Base-by-base conservation (phyloP, 2,888 invertebrate genomes). In the Lypha dubia region DNA sequence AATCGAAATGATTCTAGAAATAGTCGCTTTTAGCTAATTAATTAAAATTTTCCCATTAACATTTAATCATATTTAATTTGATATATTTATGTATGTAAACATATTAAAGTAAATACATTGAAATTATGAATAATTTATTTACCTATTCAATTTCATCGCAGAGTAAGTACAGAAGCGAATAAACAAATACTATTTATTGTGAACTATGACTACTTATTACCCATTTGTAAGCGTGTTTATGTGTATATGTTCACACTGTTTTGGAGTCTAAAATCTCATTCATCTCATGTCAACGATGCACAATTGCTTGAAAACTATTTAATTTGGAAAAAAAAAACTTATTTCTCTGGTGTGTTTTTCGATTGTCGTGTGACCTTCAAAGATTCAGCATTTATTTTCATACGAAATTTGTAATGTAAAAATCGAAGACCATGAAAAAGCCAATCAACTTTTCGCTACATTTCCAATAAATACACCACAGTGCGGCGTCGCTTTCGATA, bases 81-180 rank as follows among this genome's bases (percentile, higher is more conserved):
- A 4, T 28, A 28, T 28, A 28, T 28, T 28, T 28, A 28, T 28
- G 28, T 28, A 28, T 28, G 5, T 28, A 4, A 28, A 28, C 3
- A 28, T 5, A 28, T 28, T 28, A 28, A 28, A 28, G 2, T 28
- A 4, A 4, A 28, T 28, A 38, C 38, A 38, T 41, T 41, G 1
- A 44, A n/a, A 11, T 15, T 4, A n/a, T 4, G 22, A 22, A 0
- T 28, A 1, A 56, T 56, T 17, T 20, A 41, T 32, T 13, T 44
- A 60, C 15, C 44, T 71, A 60, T 20, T 58, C 15, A 22, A 58
- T 9, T 32, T 46, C 22, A 20, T 17, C 11, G 49, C 35, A 38
- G 73, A 62, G 60, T 73, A 73, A 73, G 1, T 46, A 3, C 32
- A 62, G 22, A 11, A 62, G 32, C 60, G 22, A 46, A 44, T 46